phyloP scores from a whole-genome alignment of 2,113 vertebrate genomes.

The Lepus europaeus region DNA sequence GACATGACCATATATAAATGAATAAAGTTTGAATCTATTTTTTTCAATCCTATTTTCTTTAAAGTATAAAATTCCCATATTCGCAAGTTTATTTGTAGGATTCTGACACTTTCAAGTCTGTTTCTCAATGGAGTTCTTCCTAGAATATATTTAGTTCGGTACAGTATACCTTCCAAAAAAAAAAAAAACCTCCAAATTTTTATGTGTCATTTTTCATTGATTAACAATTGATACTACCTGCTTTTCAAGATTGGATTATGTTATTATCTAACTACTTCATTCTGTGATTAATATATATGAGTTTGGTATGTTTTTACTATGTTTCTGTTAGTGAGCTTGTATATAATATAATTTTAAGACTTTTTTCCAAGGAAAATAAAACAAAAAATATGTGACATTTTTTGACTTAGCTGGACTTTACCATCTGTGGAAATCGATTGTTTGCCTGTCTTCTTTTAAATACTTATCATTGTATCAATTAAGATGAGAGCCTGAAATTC shows the following conservation, averaged over 20 bases:
- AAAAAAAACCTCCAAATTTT: background rate
- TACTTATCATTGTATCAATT: constrained; percentile 10
- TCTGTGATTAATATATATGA: background rate
- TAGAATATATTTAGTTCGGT: background rate
- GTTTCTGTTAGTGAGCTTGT: background rate
- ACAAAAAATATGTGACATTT: background rate
- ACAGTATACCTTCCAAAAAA: background rate
- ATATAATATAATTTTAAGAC: background rate
- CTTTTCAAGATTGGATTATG: background rate
- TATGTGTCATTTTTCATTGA: background rate
- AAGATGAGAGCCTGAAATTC: background rate
- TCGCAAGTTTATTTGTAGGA: background rate
- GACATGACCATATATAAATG: background rate
- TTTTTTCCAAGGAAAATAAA: background rate
- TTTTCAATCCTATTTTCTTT: background rate
- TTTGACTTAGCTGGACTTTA: background rate
- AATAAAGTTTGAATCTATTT: background rate
- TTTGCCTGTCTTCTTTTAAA: constrained; percentile 48
- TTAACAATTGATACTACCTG: background rate
- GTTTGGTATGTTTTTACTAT: background rate
- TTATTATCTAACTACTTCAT: background rate
- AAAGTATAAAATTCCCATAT: background rate
- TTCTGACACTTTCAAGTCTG: background rate
- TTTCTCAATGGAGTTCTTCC: background rate
- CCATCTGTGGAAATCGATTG: constrained; percentile 64